Evolutionary conservation across 2,888 invertebrate genomes (phyloP), one percentile per base, ranked within the genome.

Genomic region (Fragum sueziense): DNA sequence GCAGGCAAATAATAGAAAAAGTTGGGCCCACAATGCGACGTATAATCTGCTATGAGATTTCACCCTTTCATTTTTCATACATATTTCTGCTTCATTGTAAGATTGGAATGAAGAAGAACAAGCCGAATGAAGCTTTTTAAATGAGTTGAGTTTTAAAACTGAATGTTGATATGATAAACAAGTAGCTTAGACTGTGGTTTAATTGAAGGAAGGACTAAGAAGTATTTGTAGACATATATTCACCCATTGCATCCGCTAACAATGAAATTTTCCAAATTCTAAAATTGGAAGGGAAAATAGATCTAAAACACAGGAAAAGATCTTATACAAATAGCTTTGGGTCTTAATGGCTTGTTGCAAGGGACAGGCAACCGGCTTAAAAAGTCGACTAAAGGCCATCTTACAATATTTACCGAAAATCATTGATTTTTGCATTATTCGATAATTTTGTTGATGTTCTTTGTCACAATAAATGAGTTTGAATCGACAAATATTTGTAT

Each of bases 361-460:
- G 67, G 82, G 82, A 82, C 73, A 76, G 67, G 73, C 65, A 78
- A 75, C 73, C 51, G 70, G 70, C 70, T 47, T 72, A 78, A 75
- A 61, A 67, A 72, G 27, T 61, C 25, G 25, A 59, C 59, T 70
- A 70, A 73, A 34, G 78, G 73, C 73, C 73, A 67, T 70, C 68
- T 67, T 67, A 62, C 68, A 70, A 76, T 82, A 78, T 82, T 82
- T 75, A 74, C 78, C 37, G 72, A 76, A 75, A 65, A 59, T 68
- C 65, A 75, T 74, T 75, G 72, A 81, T 74, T 61, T 70, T 61
- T 61, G 69, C 73, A 73, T 78, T 82, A 74, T 70, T 57, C 70
- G 62, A 54, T 76, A 79, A 82, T 75, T 82, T 67, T 82, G 82
- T 82, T 82, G 82, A 78, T 82, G 78, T 78, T 73, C 70, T 34